Percentiles rank a stretch among this genome's conserved stretches.
Conservation (phyloP, 2,888 invertebrate genomes). For the Tachina grossa region DNA sequence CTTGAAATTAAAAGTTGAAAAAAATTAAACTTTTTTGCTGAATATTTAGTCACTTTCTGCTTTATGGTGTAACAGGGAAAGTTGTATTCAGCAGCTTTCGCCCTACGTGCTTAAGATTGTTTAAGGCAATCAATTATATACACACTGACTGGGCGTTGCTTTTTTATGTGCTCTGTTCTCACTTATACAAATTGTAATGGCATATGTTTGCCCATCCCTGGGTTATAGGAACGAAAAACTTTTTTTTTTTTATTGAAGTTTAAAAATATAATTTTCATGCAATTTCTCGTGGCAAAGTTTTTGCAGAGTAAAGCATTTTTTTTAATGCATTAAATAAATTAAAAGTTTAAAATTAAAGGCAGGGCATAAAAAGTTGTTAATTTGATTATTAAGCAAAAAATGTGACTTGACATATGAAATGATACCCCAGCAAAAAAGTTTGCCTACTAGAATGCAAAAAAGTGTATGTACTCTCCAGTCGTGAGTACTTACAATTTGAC, state of each 20-base stretch:
- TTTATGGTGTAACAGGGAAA: neutral
- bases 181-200: neutral
- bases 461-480: too few relatives aligned
- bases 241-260: neutral
- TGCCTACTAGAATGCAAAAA: too few relatives aligned
- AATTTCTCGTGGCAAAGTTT: neutral
- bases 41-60: neutral
- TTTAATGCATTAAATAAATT: constrained; percentile 17
- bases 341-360: neutral
- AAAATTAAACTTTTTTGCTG: neutral
- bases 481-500: too few relatives aligned
- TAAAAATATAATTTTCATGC: neutral
- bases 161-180: too few relatives aligned
- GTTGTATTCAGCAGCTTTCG: neutral
- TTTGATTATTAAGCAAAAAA: neutral
- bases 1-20: neutral
- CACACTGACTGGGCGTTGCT: too few relatives aligned
- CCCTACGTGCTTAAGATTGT: too few relatives aligned
- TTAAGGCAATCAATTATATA: too few relatives aligned
- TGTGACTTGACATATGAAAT: neutral
- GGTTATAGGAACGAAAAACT: neutral
- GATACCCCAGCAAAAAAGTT: too few relatives aligned
- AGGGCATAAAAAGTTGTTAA: constrained; percentile 9
- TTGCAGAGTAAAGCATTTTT: constrained; percentile 20
- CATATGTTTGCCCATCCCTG: neutral